Percentiles rank a stretch among this genome's conserved stretches.
Evolutionary conservation across 2,797 vertebrate genomes (phyloP).

Genomic region (Anguilla obscura): DNA sequence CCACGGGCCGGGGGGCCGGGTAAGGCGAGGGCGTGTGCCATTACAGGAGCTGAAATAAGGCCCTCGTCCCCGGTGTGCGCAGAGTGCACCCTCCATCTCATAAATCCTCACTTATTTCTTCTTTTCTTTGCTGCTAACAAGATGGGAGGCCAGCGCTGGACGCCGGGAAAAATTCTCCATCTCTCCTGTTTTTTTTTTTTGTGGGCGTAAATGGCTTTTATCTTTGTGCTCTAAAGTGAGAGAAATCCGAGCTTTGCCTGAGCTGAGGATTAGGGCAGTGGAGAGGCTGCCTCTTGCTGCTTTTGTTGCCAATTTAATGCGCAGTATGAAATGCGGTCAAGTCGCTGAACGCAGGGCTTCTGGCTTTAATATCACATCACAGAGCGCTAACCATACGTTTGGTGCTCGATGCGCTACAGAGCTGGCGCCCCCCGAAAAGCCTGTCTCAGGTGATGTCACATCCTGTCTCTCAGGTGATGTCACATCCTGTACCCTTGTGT

Average conservation of each 20-base stretch:
- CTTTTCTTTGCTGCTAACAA: background rate
- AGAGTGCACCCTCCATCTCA: background rate
- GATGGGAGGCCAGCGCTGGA: background rate
- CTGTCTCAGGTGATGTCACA: background rate
- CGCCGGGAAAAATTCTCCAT: background rate
- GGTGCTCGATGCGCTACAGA: background rate
- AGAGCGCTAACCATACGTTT: background rate
- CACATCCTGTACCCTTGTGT: background rate
- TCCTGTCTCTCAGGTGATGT: background rate
- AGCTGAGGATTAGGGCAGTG: background rate
- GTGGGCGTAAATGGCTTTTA: constrained; percentile 10
- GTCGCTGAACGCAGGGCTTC: background rate
- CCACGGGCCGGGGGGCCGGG: background rate
- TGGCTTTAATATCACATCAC: background rate
- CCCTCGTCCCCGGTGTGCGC: background rate
- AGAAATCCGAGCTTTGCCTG: constrained; percentile 21
- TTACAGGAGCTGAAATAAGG: background rate
- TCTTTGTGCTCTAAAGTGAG: constrained; percentile 3
- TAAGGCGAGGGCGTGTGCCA: background rate
- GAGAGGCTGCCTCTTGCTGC: background rate
- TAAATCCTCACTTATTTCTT: background rate
- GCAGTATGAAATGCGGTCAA: background rate
- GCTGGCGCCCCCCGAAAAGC: background rate
- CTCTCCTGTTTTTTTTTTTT: background rate
- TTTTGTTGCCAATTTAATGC: constrained; percentile 27